These are phyloP conservation scores for Lordiphosa mommai DNA, from an alignment of 1,140 invertebrate genomes.

Conservation along the genomic window DNA sequence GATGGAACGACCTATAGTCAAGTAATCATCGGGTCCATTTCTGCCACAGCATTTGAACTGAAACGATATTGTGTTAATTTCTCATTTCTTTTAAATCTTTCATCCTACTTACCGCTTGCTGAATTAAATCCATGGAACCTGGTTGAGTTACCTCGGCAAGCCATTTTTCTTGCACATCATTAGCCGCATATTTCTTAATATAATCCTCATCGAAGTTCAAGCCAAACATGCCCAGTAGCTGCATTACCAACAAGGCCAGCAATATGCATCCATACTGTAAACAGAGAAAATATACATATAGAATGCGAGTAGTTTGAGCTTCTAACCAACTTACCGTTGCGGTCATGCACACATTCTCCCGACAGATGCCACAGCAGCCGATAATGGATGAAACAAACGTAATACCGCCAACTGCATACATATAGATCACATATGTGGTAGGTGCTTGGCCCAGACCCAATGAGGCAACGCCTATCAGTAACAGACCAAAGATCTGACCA, in stretches of 20 bases:
- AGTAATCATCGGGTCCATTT: conserved; percentile 56
- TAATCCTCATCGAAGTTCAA: conserved; percentile 44
- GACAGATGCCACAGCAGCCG: conserved; percentile 70
- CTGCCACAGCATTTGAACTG: conserved; percentile 65
- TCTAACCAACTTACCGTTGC: conserved; percentile 59
- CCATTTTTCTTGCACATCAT: conserved; percentile 49
- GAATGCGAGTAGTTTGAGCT: neutral
- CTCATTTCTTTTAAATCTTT: neutral
- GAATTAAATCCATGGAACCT: conserved; percentile 45
- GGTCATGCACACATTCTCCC: conserved; percentile 63
- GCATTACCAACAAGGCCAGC: conserved; percentile 38
- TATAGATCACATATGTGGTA: conserved; percentile 37
- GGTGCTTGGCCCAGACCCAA: conserved; percentile 41
- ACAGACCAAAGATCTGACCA: conserved; percentile 44
- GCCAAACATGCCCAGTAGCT: conserved; percentile 43
- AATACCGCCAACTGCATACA: conserved; percentile 52
- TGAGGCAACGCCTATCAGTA: conserved; percentile 49
- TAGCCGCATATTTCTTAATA: conserved; percentile 41
- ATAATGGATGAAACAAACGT: conserved; percentile 57
- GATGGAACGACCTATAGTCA: conserved; percentile 22
- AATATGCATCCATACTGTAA: conserved; percentile 60
- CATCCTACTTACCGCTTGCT: conserved; percentile 31
- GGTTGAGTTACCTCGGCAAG: conserved; percentile 32
- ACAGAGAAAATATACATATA: neutral
- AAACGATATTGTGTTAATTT: neutral